Conservation (phyloP, 2,113 vertebrate genomes). For the Calypte anna region DNA sequence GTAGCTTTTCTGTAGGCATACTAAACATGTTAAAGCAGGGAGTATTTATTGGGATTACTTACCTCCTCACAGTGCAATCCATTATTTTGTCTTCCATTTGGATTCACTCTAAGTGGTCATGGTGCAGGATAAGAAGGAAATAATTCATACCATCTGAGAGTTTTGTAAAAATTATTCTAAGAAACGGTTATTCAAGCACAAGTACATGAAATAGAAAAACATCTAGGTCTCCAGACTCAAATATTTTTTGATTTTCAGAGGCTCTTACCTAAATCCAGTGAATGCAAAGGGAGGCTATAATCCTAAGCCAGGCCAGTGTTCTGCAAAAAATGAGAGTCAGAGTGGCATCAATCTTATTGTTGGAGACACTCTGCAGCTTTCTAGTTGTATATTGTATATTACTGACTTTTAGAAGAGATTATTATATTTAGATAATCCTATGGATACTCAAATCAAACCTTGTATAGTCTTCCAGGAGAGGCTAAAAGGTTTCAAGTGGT, state of each 20-base stretch:
- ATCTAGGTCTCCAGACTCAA: neutral
- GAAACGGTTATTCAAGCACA: neutral
- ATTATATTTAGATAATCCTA: neutral
- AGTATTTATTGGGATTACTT: neutral
- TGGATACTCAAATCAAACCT: neutral
- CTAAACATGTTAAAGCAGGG: rapidly evolving
- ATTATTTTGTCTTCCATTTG: neutral
- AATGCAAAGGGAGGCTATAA: neutral
- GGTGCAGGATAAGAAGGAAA: neutral
- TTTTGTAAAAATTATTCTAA: neutral
- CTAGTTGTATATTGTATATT: neutral
- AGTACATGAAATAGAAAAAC: neutral
- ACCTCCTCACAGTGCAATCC: neutral
- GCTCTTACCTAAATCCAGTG: neutral
- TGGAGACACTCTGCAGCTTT: neutral
- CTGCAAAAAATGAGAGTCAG: neutral
- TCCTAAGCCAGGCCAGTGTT: neutral
- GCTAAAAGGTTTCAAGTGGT: neutral
- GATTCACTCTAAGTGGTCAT: neutral
- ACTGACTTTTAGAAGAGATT: neutral
- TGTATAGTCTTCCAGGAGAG: neutral
- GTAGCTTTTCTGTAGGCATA: neutral
- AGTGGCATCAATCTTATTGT: rapidly evolving
- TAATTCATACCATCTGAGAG: neutral
- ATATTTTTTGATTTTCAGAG: neutral